A percentile compares a stretch with the other conserved stretches of the same genome.
Conservation (phyloP, 2,888 invertebrate genomes). For the Flexamia atlantica region DNA sequence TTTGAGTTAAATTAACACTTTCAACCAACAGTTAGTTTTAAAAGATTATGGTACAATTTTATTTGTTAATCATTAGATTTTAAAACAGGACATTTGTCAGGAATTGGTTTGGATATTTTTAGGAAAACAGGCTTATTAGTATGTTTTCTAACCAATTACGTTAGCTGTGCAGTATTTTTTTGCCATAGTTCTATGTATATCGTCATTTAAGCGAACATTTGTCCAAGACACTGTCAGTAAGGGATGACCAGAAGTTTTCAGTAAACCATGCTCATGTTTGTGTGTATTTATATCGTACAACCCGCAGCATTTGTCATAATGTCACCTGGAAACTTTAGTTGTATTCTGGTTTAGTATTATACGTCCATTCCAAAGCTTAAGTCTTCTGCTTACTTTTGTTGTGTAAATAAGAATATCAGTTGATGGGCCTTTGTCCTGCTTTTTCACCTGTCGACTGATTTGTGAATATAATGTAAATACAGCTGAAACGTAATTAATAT, state of each 20-base stretch:
- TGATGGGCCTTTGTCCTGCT: neutral
- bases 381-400: neutral
- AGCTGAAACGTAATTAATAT: constrained; percentile 6
- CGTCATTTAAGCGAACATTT: too few relatives aligned
- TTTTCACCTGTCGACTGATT: neutral
- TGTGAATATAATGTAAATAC: constrained; percentile 23
- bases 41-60: too few relatives aligned
- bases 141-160: too few relatives aligned
- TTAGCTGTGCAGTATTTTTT: too few relatives aligned
- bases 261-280: neutral
- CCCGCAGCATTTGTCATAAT: neutral
- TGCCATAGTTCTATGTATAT: too few relatives aligned
- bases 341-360: neutral
- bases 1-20: too few relatives aligned
- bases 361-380: constrained; percentile 33
- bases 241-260: neutral
- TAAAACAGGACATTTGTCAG: too few relatives aligned
- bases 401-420: neutral
- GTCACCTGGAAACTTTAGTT: neutral
- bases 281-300: neutral
- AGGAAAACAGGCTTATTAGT: too few relatives aligned
- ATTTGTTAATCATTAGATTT: too few relatives aligned
- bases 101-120: too few relatives aligned
- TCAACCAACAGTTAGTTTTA: too few relatives aligned
- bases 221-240: neutral